Conservation (phyloP, 2,797 vertebrate genomes). For the Hipposideros larvatus region DNA sequence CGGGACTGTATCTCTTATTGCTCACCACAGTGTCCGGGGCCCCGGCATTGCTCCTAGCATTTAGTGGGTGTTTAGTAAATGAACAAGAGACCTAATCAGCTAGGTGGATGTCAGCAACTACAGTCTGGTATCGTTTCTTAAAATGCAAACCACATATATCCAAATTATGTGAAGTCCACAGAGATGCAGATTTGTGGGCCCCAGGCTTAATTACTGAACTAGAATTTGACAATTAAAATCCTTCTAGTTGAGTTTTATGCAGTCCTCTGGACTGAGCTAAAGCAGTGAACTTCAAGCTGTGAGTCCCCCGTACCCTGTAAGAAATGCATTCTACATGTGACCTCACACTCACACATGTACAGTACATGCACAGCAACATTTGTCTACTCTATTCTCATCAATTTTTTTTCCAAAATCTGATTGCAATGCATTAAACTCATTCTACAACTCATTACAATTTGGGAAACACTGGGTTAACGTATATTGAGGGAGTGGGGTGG, state of each 20-base stretch:
- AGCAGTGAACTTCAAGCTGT: conserved; percentile 17
- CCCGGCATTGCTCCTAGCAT: background rate
- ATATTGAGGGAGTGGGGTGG: background rate
- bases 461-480: background rate
- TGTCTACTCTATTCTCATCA: background rate
- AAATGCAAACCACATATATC: background rate
- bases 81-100: background rate
- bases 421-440: background rate
- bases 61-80: background rate
- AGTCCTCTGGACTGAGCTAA: background rate
- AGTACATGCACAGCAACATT: background rate
- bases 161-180: background rate
- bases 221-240: background rate
- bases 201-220: background rate
- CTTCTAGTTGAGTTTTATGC: background rate
- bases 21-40: background rate
- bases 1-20: background rate
- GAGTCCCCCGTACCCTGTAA: background rate
- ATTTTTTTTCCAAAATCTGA: background rate
- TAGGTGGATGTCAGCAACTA: background rate
- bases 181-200: background rate
- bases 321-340: background rate
- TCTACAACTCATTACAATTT: background rate
- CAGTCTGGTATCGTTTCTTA: background rate
- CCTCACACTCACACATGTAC: background rate